phyloP scores from a whole-genome alignment of 30 jellyfish, hydroid and myxozoan species.

The Turritopsis rubra region DNA sequence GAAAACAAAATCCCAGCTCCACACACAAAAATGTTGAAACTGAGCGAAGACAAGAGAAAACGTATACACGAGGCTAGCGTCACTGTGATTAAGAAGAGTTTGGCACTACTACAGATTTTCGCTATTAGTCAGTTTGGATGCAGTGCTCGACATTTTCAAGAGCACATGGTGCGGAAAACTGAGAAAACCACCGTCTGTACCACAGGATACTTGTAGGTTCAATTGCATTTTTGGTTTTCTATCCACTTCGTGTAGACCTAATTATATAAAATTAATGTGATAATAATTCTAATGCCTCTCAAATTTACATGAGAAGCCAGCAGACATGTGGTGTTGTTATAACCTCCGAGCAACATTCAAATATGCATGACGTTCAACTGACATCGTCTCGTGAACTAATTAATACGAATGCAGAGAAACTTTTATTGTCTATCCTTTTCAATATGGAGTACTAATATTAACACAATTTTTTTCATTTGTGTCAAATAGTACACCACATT shows the following conservation, averaged over 20 bases:
- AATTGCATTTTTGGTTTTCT: too few relatives aligned
- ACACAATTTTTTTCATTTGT: too few relatives aligned
- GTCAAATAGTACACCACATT: too few relatives aligned
- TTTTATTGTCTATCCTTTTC: too few relatives aligned
- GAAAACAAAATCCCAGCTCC: constrained; percentile 77
- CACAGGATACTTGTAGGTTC: constrained; percentile 71
- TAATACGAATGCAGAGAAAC: too few relatives aligned
- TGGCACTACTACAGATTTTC: constrained; percentile 76
- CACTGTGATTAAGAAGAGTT: constrained; percentile 69
- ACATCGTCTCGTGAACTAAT: too few relatives aligned
- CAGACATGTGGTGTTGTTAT: too few relatives aligned
- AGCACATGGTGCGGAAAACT: constrained; percentile 92
- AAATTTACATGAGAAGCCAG: too few relatives aligned
- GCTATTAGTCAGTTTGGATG: constrained; percentile 93
- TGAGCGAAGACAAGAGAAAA: constrained; percentile 86
- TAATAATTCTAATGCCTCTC: neutral
- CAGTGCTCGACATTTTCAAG: constrained; percentile 96
- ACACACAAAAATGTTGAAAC: constrained; percentile 54
- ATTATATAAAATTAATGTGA: neutral
- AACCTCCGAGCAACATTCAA: too few relatives aligned
- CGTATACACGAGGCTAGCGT: constrained; percentile 85
- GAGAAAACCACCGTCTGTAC: constrained; percentile 65
- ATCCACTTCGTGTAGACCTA: neutral
- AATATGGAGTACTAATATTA: too few relatives aligned
- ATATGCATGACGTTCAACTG: too few relatives aligned